These are phyloP conservation scores for Lottia scabra DNA, from an alignment of 2,888 invertebrate genomes.

Conservation along the genomic window DNA sequence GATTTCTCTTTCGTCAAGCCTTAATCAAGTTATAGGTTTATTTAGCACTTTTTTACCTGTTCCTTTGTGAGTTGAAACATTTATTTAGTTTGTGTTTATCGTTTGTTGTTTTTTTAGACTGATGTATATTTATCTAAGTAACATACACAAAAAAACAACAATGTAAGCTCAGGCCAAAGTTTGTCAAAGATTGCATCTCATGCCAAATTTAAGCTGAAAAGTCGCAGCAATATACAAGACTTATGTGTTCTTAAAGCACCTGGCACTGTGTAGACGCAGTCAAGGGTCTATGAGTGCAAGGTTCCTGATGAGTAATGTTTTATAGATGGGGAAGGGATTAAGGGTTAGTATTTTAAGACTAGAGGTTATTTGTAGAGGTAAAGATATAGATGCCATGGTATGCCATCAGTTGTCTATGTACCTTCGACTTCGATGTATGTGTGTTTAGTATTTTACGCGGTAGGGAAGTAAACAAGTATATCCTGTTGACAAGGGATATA, in stretches of 20 bases:
- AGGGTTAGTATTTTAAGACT: slow-evolving; percentile 4
- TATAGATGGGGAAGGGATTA: background rate
- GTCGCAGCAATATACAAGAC: background rate
- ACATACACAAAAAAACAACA: background rate
- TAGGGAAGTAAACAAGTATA: slow-evolving; percentile 26
- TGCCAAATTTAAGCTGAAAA: background rate
- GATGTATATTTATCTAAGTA: too few species aligned
- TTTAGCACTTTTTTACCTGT: background rate
- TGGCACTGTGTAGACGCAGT: background rate
- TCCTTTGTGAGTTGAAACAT: background rate
- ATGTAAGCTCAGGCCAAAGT: background rate
- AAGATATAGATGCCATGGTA: slow-evolving; percentile 1
- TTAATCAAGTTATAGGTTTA: background rate
- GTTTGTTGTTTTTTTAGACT: background rate
- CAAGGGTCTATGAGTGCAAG: background rate
- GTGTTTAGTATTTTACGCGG: slow-evolving; percentile 24
- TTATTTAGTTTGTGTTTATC: background rate
- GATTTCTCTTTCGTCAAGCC: too few species aligned
- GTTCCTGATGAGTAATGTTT: background rate
- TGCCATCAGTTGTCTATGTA: background rate
- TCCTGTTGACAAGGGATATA: slow-evolving; percentile 26
- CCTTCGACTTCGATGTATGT: slow-evolving; percentile 14
- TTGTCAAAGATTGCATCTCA: too few species aligned
- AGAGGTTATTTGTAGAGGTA: background rate
- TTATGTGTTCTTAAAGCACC: background rate